Evolutionary conservation across 2,113 vertebrate genomes (phyloP).

Genomic region (Grus americana): DNA sequence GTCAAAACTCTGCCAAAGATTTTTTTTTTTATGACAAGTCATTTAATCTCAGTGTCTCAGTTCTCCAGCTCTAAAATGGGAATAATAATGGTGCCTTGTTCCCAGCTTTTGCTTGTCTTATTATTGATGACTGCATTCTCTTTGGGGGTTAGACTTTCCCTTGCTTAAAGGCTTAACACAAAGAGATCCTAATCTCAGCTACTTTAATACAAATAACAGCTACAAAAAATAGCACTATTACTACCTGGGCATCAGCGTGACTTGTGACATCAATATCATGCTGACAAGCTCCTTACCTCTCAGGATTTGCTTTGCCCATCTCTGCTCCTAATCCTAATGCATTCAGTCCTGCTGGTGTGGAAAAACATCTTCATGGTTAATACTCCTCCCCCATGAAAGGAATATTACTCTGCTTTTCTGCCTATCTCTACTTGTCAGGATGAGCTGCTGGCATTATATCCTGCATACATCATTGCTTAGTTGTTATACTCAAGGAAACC

Average conservation of each 20-base stretch:
- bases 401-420: not conserved
- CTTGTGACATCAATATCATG: constrained; percentile 42
- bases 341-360: constrained; percentile 21
- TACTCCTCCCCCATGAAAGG: not conserved
- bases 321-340: constrained; percentile 41
- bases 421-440: not conserved
- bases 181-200: constrained; percentile 56
- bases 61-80: constrained; percentile 17
- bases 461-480: not conserved
- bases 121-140: constrained; percentile 36
- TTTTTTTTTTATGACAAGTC: not conserved
- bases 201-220: constrained; percentile 49
- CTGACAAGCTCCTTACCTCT: constrained; percentile 41
- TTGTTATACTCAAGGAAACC: not conserved
- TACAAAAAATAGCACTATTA: constrained; percentile 28
- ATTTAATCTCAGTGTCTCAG: constrained; percentile 1
- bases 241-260: constrained; percentile 58
- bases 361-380: constrained; percentile 40
- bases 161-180: constrained; percentile 56
- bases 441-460: not conserved
- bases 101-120: constrained; percentile 25
- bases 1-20: not conserved
- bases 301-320: constrained; percentile 44
- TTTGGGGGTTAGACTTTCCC: constrained; percentile 28
- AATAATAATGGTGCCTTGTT: constrained; percentile 18